A percentile compares a stretch with the other conserved stretches of the same genome.
Evolutionary conservation across 2,797 vertebrate species (phyloP).

Genomic region (Melanogrammus aeglefinus): DNA sequence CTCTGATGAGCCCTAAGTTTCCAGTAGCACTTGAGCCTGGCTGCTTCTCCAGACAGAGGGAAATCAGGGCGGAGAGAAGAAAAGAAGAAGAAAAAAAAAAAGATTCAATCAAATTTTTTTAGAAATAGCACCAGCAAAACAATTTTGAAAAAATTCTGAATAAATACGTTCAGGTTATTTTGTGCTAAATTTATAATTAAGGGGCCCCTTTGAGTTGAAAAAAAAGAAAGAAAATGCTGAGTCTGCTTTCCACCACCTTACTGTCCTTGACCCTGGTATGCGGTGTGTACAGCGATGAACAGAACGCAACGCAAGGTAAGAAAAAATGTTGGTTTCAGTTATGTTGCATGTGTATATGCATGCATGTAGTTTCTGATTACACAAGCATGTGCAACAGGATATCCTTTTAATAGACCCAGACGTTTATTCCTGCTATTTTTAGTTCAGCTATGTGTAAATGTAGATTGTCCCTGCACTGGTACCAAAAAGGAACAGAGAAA

Average conservation of each 20-base stretch:
- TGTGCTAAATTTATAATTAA: conserved; percentile 65
- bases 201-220: conserved; percentile 65
- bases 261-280: conserved; percentile 83
- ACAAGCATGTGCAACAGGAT: background rate
- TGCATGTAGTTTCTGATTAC: background rate
- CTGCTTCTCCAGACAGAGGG: conserved; percentile 51
- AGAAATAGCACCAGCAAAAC: background rate
- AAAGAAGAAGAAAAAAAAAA: conserved; percentile 36
- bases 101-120: conserved; percentile 27
- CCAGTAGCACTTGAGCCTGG: conserved; percentile 68
- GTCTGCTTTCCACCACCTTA: conserved; percentile 83
- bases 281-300: conserved; percentile 67
- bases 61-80: conserved; percentile 25
- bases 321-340: background rate
- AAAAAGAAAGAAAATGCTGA: conserved; percentile 78
- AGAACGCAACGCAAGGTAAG: conserved; percentile 79
- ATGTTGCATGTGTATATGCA: background rate
- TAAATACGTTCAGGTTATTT: conserved; percentile 20
- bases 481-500: background rate
- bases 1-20: conserved; percentile 71
- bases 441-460: conserved; percentile 6
- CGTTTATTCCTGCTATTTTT: conserved; percentile 7
- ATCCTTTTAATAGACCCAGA: background rate
- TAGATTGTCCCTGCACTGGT: background rate
- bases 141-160: conserved; percentile 21